Conservation (phyloP, 2,888 invertebrate species). For the Habrosyne pyritoides region DNA sequence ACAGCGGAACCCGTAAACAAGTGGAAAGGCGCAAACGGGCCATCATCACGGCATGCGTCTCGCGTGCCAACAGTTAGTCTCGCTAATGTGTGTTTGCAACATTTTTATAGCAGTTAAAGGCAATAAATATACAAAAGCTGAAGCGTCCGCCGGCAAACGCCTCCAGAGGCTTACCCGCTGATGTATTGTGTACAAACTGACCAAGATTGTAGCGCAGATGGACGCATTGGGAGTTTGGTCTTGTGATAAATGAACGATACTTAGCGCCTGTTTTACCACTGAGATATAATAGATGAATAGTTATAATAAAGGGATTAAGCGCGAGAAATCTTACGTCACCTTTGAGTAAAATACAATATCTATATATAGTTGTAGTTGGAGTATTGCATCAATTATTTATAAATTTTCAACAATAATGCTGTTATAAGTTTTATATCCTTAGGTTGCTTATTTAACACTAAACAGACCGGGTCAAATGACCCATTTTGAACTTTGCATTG, state of each 20-base stretch:
- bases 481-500: no score
- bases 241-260: slow-evolving; percentile 8
- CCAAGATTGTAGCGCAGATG: slow-evolving; percentile 36
- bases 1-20: slow-evolving; percentile 5
- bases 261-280: not conserved
- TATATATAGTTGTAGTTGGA: not conserved
- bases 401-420: no score
- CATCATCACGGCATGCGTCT: slow-evolving; percentile 56
- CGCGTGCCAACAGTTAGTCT: slow-evolving; percentile 68
- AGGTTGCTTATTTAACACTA: no score
- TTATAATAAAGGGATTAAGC: slow-evolving; percentile 9
- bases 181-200: slow-evolving; percentile 47
- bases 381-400: not conserved
- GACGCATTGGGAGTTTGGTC: slow-evolving; percentile 22
- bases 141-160: slow-evolving; percentile 30
- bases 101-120: slow-evolving; percentile 67
- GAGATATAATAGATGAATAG: slow-evolving; percentile 1
- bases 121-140: slow-evolving; percentile 57
- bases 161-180: slow-evolving; percentile 46
- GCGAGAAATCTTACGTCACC: not conserved
- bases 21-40: slow-evolving; percentile 31
- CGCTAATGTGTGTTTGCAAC: slow-evolving; percentile 68
- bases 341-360: slow-evolving; percentile 4
- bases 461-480: no score
- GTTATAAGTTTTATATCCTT: no score